These are phyloP conservation scores for Strigops habroptila DNA, from an alignment of 2,113 vertebrate species.

Conservation along the genomic window DNA sequence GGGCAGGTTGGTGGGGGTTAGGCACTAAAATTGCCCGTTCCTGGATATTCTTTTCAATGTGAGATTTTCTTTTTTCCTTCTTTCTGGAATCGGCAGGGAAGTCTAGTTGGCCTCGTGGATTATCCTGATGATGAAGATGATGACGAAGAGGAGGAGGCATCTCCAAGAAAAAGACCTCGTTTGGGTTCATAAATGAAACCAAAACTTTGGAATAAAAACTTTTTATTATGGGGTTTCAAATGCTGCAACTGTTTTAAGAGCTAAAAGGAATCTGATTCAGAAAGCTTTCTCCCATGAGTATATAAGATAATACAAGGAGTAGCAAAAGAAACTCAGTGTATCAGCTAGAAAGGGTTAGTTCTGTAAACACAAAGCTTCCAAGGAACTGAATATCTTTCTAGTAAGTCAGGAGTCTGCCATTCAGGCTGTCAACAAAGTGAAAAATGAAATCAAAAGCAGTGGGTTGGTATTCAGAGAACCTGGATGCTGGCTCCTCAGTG, in stretches of 20 bases:
- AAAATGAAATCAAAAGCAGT: not conserved
- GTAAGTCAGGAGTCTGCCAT: conserved; percentile 73
- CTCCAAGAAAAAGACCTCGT: conserved; percentile 92
- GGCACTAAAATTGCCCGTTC: not conserved
- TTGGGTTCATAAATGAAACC: conserved; percentile 87
- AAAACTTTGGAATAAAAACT: conserved; percentile 61
- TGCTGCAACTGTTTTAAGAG: conserved; percentile 78
- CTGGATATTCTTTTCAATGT: not conserved
- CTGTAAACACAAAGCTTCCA: conserved; percentile 73
- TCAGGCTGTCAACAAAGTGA: conserved; percentile 75
- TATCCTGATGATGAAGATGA: conserved; percentile 97
- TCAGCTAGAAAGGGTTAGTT: conserved; percentile 77
- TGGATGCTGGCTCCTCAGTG: conserved; percentile 81
- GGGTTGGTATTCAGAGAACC: conserved; percentile 78
- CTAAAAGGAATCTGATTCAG: conserved; percentile 75
- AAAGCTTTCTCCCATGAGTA: conserved; percentile 78
- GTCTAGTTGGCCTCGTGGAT: conserved; percentile 94
- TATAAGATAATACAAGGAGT: conserved; percentile 75
- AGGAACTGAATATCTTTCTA: conserved; percentile 76
- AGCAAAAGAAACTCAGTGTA: conserved; percentile 73
- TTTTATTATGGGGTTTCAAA: conserved; percentile 74
- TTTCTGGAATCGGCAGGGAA: conserved; percentile 75
- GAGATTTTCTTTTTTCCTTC: not conserved
- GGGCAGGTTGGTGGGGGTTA: not conserved
- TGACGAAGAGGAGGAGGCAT: conserved; percentile 91